These are phyloP conservation scores for Steinernema carpocapsae DNA, from an alignment of 2,888 invertebrate species.

Conservation along the genomic window DNA sequence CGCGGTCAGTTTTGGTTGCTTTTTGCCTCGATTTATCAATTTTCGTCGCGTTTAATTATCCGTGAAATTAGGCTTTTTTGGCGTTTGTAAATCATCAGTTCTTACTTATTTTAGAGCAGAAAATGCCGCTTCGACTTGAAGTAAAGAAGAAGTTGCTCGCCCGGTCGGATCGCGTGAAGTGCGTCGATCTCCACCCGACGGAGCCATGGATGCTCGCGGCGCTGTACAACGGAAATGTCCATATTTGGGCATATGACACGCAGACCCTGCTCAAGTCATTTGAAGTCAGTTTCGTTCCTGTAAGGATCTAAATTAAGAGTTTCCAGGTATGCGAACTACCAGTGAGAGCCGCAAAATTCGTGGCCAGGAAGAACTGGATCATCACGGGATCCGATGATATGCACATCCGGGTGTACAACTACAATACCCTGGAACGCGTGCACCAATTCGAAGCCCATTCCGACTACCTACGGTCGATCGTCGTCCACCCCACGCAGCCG, in stretches of 20 bases:
- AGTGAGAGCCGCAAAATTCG: slow-evolving; percentile 92
- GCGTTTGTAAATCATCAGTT: no score
- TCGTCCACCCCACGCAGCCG: slow-evolving; percentile 95
- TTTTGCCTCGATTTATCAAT: no score
- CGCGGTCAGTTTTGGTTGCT: no score
- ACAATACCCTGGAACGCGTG: slow-evolving; percentile 93
- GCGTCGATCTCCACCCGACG: slow-evolving; percentile 93
- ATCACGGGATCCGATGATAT: slow-evolving; percentile 84
- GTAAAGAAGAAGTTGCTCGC: slow-evolving; percentile 97
- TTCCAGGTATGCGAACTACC: slow-evolving; percentile 86
- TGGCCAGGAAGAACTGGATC: slow-evolving; percentile 97
- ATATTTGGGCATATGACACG: slow-evolving; percentile 98
- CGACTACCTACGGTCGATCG: slow-evolving; percentile 91
- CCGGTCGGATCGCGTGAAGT: slow-evolving; percentile 96
- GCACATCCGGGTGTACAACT: slow-evolving; percentile 89
- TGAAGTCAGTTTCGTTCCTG: slow-evolving; percentile 71
- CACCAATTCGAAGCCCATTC: slow-evolving; percentile 96
- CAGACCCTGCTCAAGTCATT: slow-evolving; percentile 76
- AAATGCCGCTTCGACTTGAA: slow-evolving; percentile 87
- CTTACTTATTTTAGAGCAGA: no score
- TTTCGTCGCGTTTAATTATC: no score
- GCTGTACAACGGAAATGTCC: slow-evolving; percentile 96
- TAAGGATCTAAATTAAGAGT: neutral
- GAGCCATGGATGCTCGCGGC: slow-evolving; percentile 99
- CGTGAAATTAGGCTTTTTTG: no score